Base-by-base conservation (phyloP, 2,797 vertebrate genomes). In the Pterois miles region DNA sequence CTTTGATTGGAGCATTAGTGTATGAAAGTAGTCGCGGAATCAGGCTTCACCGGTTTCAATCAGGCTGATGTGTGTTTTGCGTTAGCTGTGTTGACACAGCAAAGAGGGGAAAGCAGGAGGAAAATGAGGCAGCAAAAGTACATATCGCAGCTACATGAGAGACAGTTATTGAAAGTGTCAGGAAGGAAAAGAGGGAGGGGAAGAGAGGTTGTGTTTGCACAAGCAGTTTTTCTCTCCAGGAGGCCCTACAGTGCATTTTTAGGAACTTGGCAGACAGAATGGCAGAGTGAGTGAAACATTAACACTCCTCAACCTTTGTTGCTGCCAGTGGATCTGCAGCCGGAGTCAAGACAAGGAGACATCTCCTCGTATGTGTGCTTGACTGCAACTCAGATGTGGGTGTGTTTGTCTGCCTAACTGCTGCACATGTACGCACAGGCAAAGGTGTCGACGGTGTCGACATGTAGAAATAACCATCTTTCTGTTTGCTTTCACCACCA, bases 301-400 rank as follows among this genome's bases (percentile, higher is more conserved):
- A 92, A 89, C 86, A 85, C 81, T 86, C 72, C 66, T 78, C 87
- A 90, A 80, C 85, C 91, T 90, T 88, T 89, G 86, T 75, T 84
- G 62, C 58, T 80, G 76, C 81, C 83, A 91, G 71, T 81, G 57
- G 53, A 83, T 71, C 67, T 74, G 27, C 67, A 66, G 74, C 84
- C 76, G 73, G 71, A 88, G 36, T 69, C 58, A 46, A 86, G 71
- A 79, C 62, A 34, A 65, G 53, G 16, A 58, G 71, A 65, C 18
- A 71, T 62, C 38, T 63, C 20, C 6, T 22, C n/a, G 48, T 57
- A 10, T 71, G 58, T 53, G 68, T 63, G 25, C 65, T 8, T 13
- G 29, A 20, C 33, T 50, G 54, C 14, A 43, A 65, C 48, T 38
- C 25, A n/a, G 64, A 54, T 66, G 68, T 73, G 54, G 20, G 74